Percentiles rank a stretch among this genome's conserved stretches.
Evolutionary conservation across 1,140 invertebrate genomes (phyloP).

Genomic region (Trialeurodes vaporariorum): DNA sequence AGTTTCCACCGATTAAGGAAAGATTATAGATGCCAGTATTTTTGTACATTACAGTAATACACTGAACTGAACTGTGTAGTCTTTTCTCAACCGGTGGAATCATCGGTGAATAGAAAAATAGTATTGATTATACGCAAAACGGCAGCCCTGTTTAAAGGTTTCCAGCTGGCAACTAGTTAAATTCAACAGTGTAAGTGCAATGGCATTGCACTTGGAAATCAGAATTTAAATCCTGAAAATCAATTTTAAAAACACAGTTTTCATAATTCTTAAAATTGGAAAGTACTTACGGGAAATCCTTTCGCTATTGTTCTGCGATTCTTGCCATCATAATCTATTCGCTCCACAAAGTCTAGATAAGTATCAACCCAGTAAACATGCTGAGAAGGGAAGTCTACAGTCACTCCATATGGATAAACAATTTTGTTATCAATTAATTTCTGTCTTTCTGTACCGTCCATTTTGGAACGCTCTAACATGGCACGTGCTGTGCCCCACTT

Average conservation of each 20-base stretch:
- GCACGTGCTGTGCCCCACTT: slow-evolving; percentile 52
- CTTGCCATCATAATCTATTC: slow-evolving; percentile 54
- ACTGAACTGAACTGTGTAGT: too few species aligned
- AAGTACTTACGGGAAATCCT: slow-evolving; percentile 38
- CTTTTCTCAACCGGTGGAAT: too few species aligned
- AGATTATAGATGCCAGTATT: too few species aligned
- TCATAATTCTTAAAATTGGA: too few species aligned
- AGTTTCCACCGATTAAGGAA: too few species aligned
- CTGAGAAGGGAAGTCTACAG: slow-evolving; percentile 56
- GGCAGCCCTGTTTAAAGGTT: too few species aligned
- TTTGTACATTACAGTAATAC: too few species aligned
- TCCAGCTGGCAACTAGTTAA: not conserved
- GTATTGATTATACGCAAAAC: too few species aligned
- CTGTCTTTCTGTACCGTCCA: slow-evolving; percentile 46
- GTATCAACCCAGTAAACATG: slow-evolving; percentile 69
- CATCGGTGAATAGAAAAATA: too few species aligned
- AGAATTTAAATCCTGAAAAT: not conserved
- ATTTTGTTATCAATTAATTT: slow-evolving; percentile 47
- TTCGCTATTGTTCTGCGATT: slow-evolving; percentile 50
- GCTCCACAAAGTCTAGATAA: slow-evolving; percentile 59
- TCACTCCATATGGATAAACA: slow-evolving; percentile 57
- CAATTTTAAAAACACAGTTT: too few species aligned
- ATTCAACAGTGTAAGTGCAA: not conserved
- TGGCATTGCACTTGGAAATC: not conserved
- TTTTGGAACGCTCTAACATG: slow-evolving; percentile 45